These are phyloP conservation scores for Platysteira castanea DNA, from an alignment of 2,113 vertebrate genomes.

Conservation along the genomic window DNA sequence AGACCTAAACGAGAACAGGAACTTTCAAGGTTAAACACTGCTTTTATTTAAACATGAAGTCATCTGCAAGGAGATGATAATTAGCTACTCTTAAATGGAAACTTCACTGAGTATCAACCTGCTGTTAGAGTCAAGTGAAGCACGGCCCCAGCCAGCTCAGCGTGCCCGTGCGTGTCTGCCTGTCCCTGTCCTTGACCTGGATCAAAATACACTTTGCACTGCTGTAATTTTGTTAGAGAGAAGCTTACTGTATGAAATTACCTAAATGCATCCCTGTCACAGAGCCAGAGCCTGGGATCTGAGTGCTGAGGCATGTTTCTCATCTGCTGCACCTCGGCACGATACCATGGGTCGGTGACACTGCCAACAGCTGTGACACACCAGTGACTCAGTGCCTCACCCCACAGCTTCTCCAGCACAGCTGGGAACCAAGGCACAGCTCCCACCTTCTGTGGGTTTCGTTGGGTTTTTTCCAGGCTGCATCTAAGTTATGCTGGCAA, in stretches of 20 bases:
- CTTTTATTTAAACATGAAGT: background rate
- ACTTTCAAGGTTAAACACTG: background rate
- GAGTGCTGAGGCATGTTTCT: background rate
- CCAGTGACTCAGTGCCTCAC: background rate
- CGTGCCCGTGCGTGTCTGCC: fast-evolving
- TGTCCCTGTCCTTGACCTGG: background rate
- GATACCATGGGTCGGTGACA: fast-evolving
- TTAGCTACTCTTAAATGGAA: background rate
- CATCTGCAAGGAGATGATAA: background rate
- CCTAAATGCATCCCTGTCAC: background rate
- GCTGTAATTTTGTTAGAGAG: background rate
- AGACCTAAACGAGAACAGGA: background rate
- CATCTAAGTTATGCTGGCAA: background rate
- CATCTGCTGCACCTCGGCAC: background rate
- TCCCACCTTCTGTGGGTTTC: background rate
- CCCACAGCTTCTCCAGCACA: background rate
- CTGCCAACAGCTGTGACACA: background rate
- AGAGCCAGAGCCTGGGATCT: background rate
- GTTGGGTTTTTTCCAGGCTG: fast-evolving
- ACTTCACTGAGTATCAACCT: background rate
- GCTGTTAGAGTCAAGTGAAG: background rate
- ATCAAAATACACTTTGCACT: background rate
- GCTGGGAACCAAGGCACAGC: background rate
- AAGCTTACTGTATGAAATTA: background rate
- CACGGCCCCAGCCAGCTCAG: fast-evolving